Evolutionary conservation across 2,797 vertebrate genomes (phyloP).

Genomic region (Anguilla megastoma): DNA sequence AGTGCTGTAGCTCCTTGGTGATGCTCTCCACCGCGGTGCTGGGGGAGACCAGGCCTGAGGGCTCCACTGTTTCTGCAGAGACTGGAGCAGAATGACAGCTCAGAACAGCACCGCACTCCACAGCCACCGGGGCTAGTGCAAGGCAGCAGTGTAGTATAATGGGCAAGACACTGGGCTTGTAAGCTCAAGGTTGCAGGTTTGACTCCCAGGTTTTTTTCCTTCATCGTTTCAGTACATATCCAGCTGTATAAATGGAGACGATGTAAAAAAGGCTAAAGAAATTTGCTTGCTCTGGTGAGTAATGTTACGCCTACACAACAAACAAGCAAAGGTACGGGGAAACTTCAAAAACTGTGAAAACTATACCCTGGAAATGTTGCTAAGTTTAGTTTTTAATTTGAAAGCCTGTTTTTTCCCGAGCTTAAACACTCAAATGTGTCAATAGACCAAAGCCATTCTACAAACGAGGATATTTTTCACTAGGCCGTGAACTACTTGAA

Average conservation of each 20-base stretch:
- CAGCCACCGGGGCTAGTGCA: background rate
- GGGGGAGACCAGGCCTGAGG: slow-evolving; percentile 82
- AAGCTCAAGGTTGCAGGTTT: background rate
- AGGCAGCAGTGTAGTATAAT: background rate
- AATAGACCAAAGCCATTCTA: background rate
- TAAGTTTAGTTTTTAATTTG: background rate
- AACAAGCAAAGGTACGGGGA: background rate
- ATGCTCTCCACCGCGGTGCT: slow-evolving; percentile 77
- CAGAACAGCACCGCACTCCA: background rate
- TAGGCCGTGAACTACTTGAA: background rate
- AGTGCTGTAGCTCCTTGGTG: slow-evolving; percentile 90
- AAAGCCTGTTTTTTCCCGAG: background rate
- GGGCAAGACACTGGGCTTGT: background rate
- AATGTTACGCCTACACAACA: background rate
- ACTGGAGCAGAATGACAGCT: slow-evolving; percentile 60
- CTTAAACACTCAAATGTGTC: too few species aligned
- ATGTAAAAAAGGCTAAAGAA: background rate
- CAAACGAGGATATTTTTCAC: background rate
- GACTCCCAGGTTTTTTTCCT: background rate
- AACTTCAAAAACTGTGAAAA: background rate
- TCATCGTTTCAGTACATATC: background rate
- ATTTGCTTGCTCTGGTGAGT: background rate
- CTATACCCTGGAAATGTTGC: background rate
- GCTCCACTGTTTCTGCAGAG: slow-evolving; percentile 63
- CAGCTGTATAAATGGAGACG: background rate